Evolutionary conservation across 2,888 invertebrate species (phyloP), one percentile per base, ranked within the genome.

Genomic region (Tetheella fluctuosa): DNA sequence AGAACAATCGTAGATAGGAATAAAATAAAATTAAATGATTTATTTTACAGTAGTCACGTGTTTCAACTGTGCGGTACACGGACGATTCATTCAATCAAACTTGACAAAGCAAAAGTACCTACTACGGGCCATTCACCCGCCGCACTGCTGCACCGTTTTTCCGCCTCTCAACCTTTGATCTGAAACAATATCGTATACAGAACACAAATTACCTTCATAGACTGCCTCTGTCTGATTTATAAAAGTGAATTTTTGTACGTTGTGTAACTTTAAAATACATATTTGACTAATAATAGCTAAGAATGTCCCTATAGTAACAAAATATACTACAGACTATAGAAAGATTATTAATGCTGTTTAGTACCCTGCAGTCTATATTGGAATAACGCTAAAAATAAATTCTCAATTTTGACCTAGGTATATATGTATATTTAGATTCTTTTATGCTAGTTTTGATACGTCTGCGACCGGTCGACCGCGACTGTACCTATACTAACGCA

Each of bases 81-180:
- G 69, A 73, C 71, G 76, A 81, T 75, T 81, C 87, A 84, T 79
- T 85, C 85, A 83, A 73, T 82, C 86, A 87, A 81, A 88, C 69
- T 74, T 70, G 76, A 86, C 88, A 90, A 89, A 89, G 88, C 88
- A 82, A 80, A 80, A 79, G 80, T 82, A 34, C 13, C 13, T 34
- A 34, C 25, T 25, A 78, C 75, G 76, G 84, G 74, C 74, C 83
- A 76, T 82, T 85, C 84, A 81, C 76, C 76, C 87, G 86, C 76
- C 87, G 86, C 78, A 85, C 77, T 79, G 77, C 70, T 86, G 86
- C 86, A 81, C 80, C 79, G 80, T 81, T 86, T 86, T 87, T 86
- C 82, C 85, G 77, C 83, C 83, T 79, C 81, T 83, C 84, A 82
- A 84, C 83, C 83, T 88, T 88, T 86, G 81, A 87, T 89, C 84